A percentile compares a stretch with the other conserved stretches of the same genome.
Conservation (phyloP, 2,797 vertebrate genomes). For the Xerus rutilus region DNA sequence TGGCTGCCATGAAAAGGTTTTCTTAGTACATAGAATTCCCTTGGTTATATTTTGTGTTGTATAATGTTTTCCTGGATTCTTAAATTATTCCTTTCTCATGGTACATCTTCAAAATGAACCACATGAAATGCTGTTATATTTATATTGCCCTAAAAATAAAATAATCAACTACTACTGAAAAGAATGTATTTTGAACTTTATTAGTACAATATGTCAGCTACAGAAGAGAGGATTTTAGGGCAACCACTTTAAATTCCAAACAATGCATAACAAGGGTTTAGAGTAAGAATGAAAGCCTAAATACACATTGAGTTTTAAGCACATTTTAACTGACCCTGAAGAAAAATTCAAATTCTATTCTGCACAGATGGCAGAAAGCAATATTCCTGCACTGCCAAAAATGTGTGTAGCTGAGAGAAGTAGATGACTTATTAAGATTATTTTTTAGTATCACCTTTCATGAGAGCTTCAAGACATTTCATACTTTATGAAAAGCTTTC, state of each 20-base stretch:
- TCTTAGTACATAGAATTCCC: background rate
- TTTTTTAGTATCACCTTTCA: constrained; percentile 86
- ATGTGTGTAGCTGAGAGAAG: constrained; percentile 69
- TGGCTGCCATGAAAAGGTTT: background rate
- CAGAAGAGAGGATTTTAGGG: background rate
- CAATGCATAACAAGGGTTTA: constrained; percentile 47
- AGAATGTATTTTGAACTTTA: constrained; percentile 39
- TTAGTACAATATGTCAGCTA: constrained; percentile 21
- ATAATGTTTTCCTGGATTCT: background rate
- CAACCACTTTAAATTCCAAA: background rate
- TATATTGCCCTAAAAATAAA: constrained; percentile 40
- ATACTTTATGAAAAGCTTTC: constrained; percentile 83
- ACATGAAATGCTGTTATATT: constrained; percentile 30
- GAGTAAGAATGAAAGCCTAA: constrained; percentile 58
- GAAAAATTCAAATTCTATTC: constrained; percentile 81
- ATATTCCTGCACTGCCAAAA: constrained; percentile 84
- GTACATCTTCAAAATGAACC: constrained; percentile 17
- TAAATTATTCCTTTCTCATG: background rate
- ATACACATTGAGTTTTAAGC: constrained; percentile 65
- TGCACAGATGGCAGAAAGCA: constrained; percentile 82
- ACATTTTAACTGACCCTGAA: constrained; percentile 84
- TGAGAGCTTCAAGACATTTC: constrained; percentile 83
- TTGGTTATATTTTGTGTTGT: background rate
- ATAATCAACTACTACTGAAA: background rate
- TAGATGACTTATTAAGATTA: constrained; percentile 86